Percentiles rank a stretch among this genome's conserved stretches.
Evolutionary conservation across 2,797 vertebrate species (phyloP).

Genomic region (Tiaroga cobitis): DNA sequence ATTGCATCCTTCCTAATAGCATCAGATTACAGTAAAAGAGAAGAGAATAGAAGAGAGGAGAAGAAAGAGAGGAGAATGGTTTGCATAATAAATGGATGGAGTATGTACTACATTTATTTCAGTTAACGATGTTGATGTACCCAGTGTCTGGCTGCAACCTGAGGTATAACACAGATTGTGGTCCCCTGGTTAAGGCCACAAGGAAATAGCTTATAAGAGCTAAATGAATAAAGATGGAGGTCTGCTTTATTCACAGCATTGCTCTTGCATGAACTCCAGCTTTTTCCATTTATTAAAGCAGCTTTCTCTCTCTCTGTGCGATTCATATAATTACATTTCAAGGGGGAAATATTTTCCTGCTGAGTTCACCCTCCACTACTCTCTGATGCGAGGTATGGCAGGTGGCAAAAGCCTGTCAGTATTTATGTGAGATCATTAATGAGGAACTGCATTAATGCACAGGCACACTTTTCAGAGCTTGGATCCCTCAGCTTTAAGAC

Average conservation of each 20-base stretch:
- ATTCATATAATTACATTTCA: conserved; percentile 68
- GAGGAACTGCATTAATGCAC: conserved; percentile 22
- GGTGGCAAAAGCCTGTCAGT: conserved; percentile 66
- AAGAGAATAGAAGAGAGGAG: neutral
- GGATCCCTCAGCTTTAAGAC: neutral
- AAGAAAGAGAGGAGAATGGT: neutral
- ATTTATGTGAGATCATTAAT: conserved; percentile 37
- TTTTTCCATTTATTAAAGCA: conserved; percentile 65
- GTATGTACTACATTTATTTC: too few species aligned
- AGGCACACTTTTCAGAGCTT: neutral
- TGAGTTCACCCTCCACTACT: conserved; percentile 70
- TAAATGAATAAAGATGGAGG: conserved; percentile 39
- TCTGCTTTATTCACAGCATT: conserved; percentile 59
- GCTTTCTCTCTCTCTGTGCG: conserved; percentile 59
- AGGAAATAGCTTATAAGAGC: conserved; percentile 50
- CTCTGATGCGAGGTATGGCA: conserved; percentile 66
- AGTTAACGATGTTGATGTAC: neutral
- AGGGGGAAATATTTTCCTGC: conserved; percentile 75
- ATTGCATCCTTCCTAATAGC: conserved; percentile 52
- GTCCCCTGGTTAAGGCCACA: conserved; percentile 25
- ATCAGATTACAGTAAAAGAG: conserved; percentile 53
- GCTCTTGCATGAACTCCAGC: conserved; percentile 58
- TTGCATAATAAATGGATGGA: too few species aligned
- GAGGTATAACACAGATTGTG: conserved; percentile 4
- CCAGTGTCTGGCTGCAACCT: conserved; percentile 18